Evolutionary conservation across 2,888 invertebrate genomes (phyloP).

Genomic region (Eubasilissa splendida): DNA sequence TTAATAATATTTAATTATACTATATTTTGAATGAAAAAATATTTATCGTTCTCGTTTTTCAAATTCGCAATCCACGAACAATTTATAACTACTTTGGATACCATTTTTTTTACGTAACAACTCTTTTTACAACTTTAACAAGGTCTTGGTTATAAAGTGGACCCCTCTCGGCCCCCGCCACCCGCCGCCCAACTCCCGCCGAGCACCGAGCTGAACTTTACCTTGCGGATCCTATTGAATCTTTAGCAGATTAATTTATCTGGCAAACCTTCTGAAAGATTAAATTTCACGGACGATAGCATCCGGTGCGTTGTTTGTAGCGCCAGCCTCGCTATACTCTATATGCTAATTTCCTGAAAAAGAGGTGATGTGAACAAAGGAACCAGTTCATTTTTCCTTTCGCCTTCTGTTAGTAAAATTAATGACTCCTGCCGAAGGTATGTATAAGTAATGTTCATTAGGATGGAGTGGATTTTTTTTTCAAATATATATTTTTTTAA

Average conservation of each 20-base stretch:
- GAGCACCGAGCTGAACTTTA: neutral
- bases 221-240: slow-evolving; percentile 30
- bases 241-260: slow-evolving; percentile 38
- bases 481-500: no score
- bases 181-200: no score
- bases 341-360: slow-evolving; percentile 46
- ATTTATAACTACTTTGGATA: no score
- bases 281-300: slow-evolving; percentile 48
- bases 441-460: no score
- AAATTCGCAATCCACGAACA: no score
- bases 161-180: neutral
- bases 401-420: slow-evolving; percentile 39
- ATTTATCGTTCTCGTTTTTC: no score
- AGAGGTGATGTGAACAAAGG: slow-evolving; percentile 19
- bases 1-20: no score
- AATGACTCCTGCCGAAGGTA: slow-evolving; percentile 8
- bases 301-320: slow-evolving; percentile 33
- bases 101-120: no score
- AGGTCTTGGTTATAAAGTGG: slow-evolving; percentile 2
- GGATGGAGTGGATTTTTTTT: no score
- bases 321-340: slow-evolving; percentile 36
- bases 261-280: slow-evolving; percentile 34
- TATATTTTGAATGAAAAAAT: no score
- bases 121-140: neutral
- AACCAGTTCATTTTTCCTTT: slow-evolving; percentile 23